phyloP scores from a whole-genome alignment of 2,113 vertebrate genomes.

The Aegypius monachus region DNA sequence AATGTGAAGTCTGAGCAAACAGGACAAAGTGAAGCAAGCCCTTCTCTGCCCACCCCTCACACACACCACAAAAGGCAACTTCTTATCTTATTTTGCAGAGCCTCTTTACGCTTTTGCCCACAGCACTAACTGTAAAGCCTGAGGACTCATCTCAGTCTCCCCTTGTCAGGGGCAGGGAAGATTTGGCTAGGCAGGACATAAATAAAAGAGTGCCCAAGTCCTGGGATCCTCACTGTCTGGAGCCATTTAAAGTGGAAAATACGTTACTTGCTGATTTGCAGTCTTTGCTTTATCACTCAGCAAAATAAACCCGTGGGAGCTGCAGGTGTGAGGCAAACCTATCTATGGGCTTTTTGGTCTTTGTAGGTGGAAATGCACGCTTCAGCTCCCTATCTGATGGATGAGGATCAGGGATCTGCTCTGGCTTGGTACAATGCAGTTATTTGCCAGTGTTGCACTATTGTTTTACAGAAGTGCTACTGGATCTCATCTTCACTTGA shows the following conservation, averaged over 20 bases:
- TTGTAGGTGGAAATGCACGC: neutral
- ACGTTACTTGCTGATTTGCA: accelerated
- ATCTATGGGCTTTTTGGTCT: neutral
- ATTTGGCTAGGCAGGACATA: neutral
- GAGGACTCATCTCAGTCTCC: neutral
- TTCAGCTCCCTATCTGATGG: neutral
- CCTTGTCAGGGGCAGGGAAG: neutral
- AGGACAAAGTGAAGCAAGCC: neutral
- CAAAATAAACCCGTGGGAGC: neutral
- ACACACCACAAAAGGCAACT: neutral
- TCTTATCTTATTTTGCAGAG: neutral
- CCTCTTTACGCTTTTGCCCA: neutral
- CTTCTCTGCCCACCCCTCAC: neutral
- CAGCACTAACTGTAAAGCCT: neutral
- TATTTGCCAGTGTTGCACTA: neutral
- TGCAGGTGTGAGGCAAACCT: neutral
- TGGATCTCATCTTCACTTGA: neutral
- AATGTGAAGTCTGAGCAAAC: neutral
- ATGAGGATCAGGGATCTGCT: neutral
- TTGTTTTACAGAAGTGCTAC: neutral
- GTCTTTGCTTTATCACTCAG: neutral
- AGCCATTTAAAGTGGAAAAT: neutral
- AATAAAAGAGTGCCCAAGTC: neutral
- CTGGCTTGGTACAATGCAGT: neutral
- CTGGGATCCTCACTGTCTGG: neutral